Evolutionary conservation across 2,797 vertebrate species (phyloP).

Genomic region (Coluber constrictor): DNA sequence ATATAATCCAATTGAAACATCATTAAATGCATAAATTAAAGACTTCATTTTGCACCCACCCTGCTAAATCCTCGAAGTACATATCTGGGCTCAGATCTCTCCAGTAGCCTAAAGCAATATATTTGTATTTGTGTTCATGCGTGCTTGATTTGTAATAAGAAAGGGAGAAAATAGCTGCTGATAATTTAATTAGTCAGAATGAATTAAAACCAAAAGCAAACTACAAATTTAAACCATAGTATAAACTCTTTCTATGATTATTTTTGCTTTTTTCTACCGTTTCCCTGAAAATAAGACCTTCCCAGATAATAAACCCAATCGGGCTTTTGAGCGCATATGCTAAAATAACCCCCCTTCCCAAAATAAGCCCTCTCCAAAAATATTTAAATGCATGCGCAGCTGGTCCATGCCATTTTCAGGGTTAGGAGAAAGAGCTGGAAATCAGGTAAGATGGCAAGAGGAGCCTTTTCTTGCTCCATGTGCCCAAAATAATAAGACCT

Average conservation of each 20-base stretch:
- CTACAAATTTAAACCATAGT: background rate
- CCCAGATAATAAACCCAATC: too few species aligned
- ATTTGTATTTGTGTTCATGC: background rate
- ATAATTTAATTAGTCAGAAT: background rate
- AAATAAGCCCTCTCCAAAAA: too few species aligned
- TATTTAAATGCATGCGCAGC: too few species aligned
- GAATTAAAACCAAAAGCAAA: conserved; percentile 5
- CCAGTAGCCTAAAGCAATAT: background rate
- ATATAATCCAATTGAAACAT: conserved; percentile 51
- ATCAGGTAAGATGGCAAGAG: too few species aligned
- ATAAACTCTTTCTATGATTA: background rate
- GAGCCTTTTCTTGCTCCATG: too few species aligned
- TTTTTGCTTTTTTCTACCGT: background rate
- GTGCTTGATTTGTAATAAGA: background rate
- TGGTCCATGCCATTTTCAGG: too few species aligned
- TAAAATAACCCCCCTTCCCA: too few species aligned
- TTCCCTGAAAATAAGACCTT: too few species aligned
- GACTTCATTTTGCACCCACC: conserved; percentile 32
- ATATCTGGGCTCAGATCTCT: conserved; percentile 31
- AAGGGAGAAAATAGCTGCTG: background rate
- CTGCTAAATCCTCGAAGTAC: conserved; percentile 39
- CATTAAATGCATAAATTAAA: conserved; percentile 63
- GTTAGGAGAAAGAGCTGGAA: too few species aligned
- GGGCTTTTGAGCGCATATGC: too few species aligned
- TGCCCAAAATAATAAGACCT: too few species aligned